These are phyloP conservation scores for Collichthys lucidus DNA, from an alignment of 2,113 vertebrate genomes.

Conservation along the genomic window DNA sequence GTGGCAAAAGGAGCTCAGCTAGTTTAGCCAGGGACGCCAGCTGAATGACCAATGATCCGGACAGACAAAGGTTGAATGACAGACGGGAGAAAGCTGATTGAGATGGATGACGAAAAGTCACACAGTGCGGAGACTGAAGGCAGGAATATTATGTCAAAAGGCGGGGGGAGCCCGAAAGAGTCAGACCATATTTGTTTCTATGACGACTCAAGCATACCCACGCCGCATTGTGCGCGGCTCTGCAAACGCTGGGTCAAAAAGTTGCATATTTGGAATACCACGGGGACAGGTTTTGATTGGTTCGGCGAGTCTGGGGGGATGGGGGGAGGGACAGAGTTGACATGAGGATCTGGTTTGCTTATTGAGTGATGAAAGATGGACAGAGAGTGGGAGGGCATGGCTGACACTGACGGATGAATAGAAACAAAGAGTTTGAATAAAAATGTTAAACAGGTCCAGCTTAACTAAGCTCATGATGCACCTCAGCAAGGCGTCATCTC, in stretches of 20 bases:
- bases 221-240: constrained; percentile 55
- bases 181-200: constrained; percentile 69
- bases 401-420: constrained; percentile 78
- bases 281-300: constrained; percentile 72
- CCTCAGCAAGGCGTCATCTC: constrained; percentile 11
- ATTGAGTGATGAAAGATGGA: constrained; percentile 81
- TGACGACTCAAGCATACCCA: constrained; percentile 58
- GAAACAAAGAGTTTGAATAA: constrained; percentile 44
- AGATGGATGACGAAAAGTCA: constrained; percentile 77
- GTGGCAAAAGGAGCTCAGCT: constrained; percentile 24
- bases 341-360: constrained; percentile 79
- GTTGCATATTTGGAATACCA: constrained; percentile 82
- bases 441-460: constrained; percentile 35
- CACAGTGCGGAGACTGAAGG: constrained; percentile 54
- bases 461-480: constrained; percentile 26
- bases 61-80: constrained; percentile 68
- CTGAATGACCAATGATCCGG: constrained; percentile 65
- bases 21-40: constrained; percentile 23
- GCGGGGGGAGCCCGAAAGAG: constrained; percentile 7
- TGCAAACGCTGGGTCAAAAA: constrained; percentile 69
- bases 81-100: constrained; percentile 56
- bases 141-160: constrained; percentile 74
- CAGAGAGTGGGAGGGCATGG: constrained; percentile 70
- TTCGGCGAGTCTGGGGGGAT: constrained; percentile 29
- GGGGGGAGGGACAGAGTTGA: constrained; percentile 58